Percentiles rank a stretch among this genome's conserved stretches.
phyloP scores from a whole-genome alignment of 92 coral and sea anemone genomes.

The Virgularia gustaviana region DNA sequence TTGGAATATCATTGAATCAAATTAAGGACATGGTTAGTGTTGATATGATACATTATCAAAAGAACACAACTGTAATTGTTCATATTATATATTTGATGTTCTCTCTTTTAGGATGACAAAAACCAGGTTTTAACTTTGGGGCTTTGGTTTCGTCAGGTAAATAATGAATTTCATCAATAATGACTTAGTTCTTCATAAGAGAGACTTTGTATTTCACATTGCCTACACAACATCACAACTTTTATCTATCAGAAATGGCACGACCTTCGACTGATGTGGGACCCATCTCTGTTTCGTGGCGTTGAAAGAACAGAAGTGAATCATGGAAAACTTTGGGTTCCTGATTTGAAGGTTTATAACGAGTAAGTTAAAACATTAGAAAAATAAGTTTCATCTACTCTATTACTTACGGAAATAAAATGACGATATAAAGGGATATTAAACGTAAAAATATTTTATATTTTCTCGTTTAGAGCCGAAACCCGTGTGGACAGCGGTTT shows the following conservation, averaged over 20 bases:
- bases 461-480: no score
- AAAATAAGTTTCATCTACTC: background rate
- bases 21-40: conserved; percentile 74
- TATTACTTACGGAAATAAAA: background rate
- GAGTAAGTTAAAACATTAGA: background rate
- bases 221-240: no score
- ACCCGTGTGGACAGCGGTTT: conserved; percentile 23
- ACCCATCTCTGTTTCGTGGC: background rate
- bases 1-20: conserved; percentile 81
- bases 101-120: conserved; percentile 72
- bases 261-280: conserved; percentile 25
- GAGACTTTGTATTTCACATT: no score
- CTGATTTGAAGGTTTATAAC: conserved; percentile 29
- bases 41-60: background rate
- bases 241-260: conserved; percentile 4
- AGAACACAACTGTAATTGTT: no score
- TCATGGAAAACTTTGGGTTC: conserved; percentile 31
- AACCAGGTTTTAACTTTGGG: conserved; percentile 86
- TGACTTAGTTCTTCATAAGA: background rate
- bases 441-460: background rate
- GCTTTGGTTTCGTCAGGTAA: conserved; percentile 96
- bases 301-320: conserved; percentile 1
- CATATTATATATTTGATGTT: background rate
- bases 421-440: background rate
- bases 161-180: background rate